Percentiles rank a stretch among this genome's conserved stretches.
Conservation (phyloP, 2,113 vertebrate species). For the Circaetus gallicus region DNA sequence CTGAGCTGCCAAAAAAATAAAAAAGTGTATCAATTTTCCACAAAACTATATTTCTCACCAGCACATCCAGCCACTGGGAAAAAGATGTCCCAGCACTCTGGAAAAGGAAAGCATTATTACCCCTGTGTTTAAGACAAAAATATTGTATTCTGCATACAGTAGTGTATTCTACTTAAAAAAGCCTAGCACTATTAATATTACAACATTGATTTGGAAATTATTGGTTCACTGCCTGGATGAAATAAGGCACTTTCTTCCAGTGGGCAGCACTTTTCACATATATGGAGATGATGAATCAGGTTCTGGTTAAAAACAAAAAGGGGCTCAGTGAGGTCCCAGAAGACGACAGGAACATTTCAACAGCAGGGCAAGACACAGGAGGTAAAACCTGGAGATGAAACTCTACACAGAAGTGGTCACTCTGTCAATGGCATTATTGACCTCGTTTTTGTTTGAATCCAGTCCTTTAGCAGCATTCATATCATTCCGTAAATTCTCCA, state of each 20-base stretch:
- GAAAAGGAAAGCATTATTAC: slow-evolving; percentile 72
- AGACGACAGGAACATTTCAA: slow-evolving; percentile 59
- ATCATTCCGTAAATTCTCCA: slow-evolving; percentile 93
- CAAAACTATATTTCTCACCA: slow-evolving; percentile 86
- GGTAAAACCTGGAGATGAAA: slow-evolving; percentile 79
- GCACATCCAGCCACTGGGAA: slow-evolving; percentile 79
- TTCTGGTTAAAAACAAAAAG: slow-evolving; percentile 55
- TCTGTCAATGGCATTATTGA: slow-evolving; percentile 93
- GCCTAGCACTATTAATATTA: slow-evolving; percentile 63
- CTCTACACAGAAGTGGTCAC: slow-evolving; percentile 96
- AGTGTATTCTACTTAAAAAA: slow-evolving; percentile 78
- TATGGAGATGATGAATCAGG: slow-evolving; percentile 62
- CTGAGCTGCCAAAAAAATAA: slow-evolving; percentile 93
- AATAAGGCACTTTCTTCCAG: slow-evolving; percentile 87
- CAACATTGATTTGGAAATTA: slow-evolving; percentile 74
- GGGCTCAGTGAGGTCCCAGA: slow-evolving; percentile 65
- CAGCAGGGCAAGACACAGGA: slow-evolving; percentile 83
- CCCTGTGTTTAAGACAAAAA: slow-evolving; percentile 84
- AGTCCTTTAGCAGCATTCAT: slow-evolving; percentile 95
- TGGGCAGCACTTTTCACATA: slow-evolving; percentile 61
- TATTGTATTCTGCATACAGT: slow-evolving; percentile 75
- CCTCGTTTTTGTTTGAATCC: slow-evolving; percentile 99
- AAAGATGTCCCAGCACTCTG: slow-evolving; percentile 76
- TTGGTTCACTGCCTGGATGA: slow-evolving; percentile 71
- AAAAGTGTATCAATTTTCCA: slow-evolving; percentile 85